Conservation (phyloP, 2,113 vertebrate genomes). For the Aegithalos caudatus region DNA sequence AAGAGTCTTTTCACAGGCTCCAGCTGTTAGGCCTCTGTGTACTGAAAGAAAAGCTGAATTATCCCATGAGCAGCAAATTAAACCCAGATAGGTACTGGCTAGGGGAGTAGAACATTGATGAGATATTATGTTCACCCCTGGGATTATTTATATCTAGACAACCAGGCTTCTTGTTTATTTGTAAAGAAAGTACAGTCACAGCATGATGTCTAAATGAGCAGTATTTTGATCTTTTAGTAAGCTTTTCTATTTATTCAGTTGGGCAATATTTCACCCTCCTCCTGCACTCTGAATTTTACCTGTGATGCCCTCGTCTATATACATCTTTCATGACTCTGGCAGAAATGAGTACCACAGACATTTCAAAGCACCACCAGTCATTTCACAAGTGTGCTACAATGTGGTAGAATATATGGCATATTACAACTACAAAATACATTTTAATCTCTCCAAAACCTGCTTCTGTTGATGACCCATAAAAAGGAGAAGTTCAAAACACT, state of each 20-base stretch:
- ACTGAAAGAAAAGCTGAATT: background rate
- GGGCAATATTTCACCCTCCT: background rate
- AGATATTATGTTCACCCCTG: background rate
- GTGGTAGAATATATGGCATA: background rate
- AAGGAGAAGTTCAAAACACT: background rate
- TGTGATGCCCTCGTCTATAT: background rate
- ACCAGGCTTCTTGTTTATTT: background rate
- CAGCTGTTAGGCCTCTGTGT: background rate
- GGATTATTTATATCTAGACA: background rate
- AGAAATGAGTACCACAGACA: background rate
- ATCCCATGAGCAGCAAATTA: background rate
- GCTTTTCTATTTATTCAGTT: background rate
- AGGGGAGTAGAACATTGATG: background rate
- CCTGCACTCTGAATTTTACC: background rate
- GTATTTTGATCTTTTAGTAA: background rate
- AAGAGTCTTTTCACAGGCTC: background rate
- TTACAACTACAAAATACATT: background rate
- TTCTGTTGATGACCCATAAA: background rate
- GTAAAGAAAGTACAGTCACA: background rate
- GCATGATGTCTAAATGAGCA: background rate
- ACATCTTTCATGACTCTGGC: background rate
- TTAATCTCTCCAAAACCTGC: conserved; percentile 4
- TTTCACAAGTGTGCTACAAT: background rate
- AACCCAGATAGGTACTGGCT: background rate
- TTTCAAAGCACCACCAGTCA: background rate